A percentile compares a stretch with the other conserved stretches of the same genome.
These are phyloP conservation scores for Leptodactylus fuscus DNA, from an alignment of 2,113 vertebrate genomes.

Conservation along the genomic window DNA sequence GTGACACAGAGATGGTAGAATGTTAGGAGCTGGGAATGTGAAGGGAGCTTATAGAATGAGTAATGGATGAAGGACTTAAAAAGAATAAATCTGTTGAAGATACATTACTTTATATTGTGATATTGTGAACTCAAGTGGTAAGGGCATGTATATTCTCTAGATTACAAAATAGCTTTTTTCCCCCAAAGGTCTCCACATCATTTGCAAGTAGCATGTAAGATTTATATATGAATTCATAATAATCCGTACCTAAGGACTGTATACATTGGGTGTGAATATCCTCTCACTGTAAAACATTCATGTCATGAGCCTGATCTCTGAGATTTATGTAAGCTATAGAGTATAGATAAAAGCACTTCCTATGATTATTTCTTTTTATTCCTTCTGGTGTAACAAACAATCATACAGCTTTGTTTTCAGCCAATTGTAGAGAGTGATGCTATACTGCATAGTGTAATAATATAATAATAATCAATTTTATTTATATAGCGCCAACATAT, in stretches of 20 bases:
- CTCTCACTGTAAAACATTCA: not conserved
- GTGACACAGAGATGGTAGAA: not conserved
- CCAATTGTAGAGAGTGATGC: no score
- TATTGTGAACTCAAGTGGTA: not conserved
- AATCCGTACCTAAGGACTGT: not conserved
- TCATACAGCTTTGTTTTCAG: no score
- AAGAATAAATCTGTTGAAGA: not conserved
- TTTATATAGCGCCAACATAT: no score
- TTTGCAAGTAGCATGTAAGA: not conserved
- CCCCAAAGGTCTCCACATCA: not conserved
- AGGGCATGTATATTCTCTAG: not conserved
- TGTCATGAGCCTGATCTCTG: not conserved
- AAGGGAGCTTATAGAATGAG: not conserved
- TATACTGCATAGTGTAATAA: no score
- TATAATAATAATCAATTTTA: no score
- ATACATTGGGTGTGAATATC: not conserved
- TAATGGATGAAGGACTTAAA: no score
- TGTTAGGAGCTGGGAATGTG: not conserved
- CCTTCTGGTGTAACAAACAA: no score
- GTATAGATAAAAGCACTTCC: no score
- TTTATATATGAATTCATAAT: slow-evolving; percentile 15
- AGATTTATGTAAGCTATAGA: not conserved
- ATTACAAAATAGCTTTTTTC: not conserved
- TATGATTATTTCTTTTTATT: no score
- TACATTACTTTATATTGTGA: not conserved